Evolutionary conservation across 92 coral and sea anemone genomes (phyloP), one percentile per base, ranked within the genome.

Genomic region (Chrysogorgia sp.): DNA sequence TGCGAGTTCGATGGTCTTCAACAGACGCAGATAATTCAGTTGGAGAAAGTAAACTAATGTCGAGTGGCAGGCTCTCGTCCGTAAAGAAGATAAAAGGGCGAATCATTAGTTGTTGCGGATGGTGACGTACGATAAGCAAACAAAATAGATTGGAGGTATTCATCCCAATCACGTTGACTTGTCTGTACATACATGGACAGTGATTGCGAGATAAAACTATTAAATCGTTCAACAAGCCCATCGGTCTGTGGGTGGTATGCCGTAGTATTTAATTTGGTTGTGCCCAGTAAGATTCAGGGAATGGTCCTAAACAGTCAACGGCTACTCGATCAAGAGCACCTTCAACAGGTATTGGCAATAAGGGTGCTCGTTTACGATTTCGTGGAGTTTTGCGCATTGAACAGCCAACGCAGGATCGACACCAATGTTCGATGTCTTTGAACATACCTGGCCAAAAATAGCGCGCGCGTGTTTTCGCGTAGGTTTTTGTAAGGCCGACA

Each of bases 401-500:
- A n/a, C n/a, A n/a, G n/a, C n/a, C n/a, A n/a, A 79, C 70, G 33
- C 91, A 87, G 0, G 88, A 83, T 7, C 50, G 59, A 21, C 70
- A 67, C 91, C 91, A 87, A 34, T 80, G 91, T 67, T 81, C 83
- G 19, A 81, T 63, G 52, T 88, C 92, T 21, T 76, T 75, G 43
- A 61, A 85, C 92, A 85, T 88, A 20, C 87, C 85, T 12, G 53
- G 65, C 90, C 90, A 86, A 49, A 67, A 88, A 67, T 67, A 88
- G 0, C 84, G 77, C 9, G 55, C 68, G 19, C 83, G 67, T 1
- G 85, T 56, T 48, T 88, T 88, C 15, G 59, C 84, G 29, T 85
- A 89, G 24, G 87, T 85, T 64, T 89, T 89, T 17, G 69, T 78
- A 2, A 77, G 28, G 5, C 92, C 92, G 10, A 89, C 34, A 58